These are phyloP conservation scores for Palythoa grandis DNA, from an alignment of 92 coral and sea anemone species.

Conservation along the genomic window DNA sequence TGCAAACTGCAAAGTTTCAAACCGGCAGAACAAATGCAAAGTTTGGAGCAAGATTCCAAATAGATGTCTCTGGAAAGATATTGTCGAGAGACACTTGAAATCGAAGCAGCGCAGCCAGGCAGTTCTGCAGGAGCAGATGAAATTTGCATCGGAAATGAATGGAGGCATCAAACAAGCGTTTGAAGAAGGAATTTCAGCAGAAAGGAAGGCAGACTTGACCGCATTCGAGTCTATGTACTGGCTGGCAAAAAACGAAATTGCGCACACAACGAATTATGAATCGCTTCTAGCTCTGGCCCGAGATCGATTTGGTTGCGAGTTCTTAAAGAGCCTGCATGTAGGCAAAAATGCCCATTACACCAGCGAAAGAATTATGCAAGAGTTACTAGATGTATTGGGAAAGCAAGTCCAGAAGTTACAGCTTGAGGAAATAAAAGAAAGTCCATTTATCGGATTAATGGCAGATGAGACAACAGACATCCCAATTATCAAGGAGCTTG, in stretches of 20 bases:
- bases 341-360: conserved; percentile 6
- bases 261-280: not conserved
- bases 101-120: conserved; percentile 5
- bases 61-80: not conserved
- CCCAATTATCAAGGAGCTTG: not conserved
- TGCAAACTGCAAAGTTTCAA: conserved; percentile 1
- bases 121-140: not conserved
- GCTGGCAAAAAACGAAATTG: conserved; percentile 19
- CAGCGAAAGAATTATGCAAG: not conserved
- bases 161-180: not conserved
- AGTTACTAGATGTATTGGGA: not conserved
- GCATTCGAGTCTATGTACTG: not conserved
- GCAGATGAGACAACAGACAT: conserved; percentile 6
- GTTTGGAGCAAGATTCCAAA: not conserved
- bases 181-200: conserved; percentile 19
- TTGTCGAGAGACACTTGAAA: not conserved
- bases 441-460: not conserved
- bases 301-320: conserved; percentile 10
- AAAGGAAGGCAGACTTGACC: not conserved
- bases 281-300: not conserved
- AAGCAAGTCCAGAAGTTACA: not conserved
- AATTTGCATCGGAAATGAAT: not conserved
- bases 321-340: not conserved
- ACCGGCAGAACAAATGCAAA: not conserved
- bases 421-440: not conserved